These are phyloP conservation scores for Seriola aureovittata DNA, from an alignment of 2,113 vertebrate genomes.

Conservation along the genomic window DNA sequence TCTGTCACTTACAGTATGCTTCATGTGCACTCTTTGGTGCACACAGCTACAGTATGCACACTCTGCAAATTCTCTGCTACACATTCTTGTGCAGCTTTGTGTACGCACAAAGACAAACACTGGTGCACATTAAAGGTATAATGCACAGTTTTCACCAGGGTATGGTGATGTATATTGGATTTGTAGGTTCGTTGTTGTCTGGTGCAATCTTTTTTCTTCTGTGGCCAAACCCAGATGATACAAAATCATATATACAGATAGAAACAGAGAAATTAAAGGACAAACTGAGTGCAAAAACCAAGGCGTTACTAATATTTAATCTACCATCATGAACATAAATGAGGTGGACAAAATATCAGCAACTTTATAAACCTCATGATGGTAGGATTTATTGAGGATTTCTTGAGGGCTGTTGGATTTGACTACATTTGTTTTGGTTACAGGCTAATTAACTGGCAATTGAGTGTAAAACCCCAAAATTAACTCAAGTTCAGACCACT, in stretches of 20 bases:
- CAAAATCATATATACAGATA: accelerated
- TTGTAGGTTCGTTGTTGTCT: background rate
- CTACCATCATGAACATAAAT: background rate
- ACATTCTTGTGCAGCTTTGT: background rate
- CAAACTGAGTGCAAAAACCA: background rate
- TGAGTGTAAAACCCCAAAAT: no score
- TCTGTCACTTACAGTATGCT: conserved; percentile 51
- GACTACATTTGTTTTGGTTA: background rate
- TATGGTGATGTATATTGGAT: no score
- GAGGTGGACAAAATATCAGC: background rate
- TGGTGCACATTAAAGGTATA: background rate
- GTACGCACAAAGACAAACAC: background rate
- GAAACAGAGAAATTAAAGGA: background rate
- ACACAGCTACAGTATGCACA: conserved; percentile 3
- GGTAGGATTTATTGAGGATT: background rate
- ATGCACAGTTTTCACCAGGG: background rate
- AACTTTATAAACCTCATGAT: background rate
- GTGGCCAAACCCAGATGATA: background rate
- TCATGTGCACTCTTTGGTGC: background rate
- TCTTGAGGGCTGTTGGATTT: no score
- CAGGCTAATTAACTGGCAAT: no score
- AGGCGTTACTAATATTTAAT: no score
- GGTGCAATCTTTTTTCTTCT: background rate
- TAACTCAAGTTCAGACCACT: no score
- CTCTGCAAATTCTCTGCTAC: background rate